phyloP scores from a whole-genome alignment of 1,140 invertebrate species.

The Brachionus asplanchnoidis region DNA sequence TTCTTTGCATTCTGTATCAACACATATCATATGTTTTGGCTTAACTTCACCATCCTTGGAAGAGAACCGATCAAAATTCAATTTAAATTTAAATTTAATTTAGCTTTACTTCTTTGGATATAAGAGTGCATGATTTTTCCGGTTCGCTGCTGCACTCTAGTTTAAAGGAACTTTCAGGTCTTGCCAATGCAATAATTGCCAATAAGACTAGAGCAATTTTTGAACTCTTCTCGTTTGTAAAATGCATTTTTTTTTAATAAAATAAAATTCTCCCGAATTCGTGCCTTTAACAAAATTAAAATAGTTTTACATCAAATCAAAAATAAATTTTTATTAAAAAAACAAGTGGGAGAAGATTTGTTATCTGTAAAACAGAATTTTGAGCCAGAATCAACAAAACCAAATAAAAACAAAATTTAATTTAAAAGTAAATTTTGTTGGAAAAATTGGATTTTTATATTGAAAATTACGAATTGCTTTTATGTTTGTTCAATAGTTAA shows the following conservation, averaged over 20 bases:
- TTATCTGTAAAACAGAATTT: background rate
- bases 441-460: background rate
- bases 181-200: background rate
- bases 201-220: background rate
- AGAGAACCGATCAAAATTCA: background rate
- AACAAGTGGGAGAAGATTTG: background rate
- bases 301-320: background rate
- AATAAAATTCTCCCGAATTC: background rate
- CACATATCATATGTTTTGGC: background rate
- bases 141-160: background rate
- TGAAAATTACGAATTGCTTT: background rate
- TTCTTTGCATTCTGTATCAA: slow-evolving; percentile 33
- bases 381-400: background rate
- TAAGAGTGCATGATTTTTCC: background rate
- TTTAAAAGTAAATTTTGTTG: background rate
- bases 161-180: slow-evolving; percentile 1
- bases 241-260: slow-evolving; percentile 12
- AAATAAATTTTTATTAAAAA: background rate
- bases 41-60: slow-evolving; percentile 7
- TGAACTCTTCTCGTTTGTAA: background rate
- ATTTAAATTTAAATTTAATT: background rate
- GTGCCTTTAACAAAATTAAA: background rate
- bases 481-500: background rate
- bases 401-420: background rate
- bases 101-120: background rate